These are phyloP conservation scores for Pharmacophagus antenor DNA, from an alignment of 2,888 invertebrate species.

Conservation along the genomic window DNA sequence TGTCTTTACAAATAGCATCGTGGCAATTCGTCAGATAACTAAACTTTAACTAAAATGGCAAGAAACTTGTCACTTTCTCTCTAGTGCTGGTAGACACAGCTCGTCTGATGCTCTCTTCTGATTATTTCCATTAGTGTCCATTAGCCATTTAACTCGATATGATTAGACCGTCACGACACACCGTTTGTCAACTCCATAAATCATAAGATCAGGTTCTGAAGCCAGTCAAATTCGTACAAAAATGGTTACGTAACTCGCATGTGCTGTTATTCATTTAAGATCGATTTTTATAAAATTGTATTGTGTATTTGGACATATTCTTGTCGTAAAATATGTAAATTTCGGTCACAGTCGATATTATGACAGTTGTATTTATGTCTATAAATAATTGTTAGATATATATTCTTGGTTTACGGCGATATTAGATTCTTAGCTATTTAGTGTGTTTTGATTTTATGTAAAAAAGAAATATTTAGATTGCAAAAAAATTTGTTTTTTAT, in stretches of 20 bases:
- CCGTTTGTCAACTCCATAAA: conserved; percentile 64
- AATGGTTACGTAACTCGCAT: conserved; percentile 47
- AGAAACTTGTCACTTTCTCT: conserved; percentile 71
- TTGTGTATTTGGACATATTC: conserved; percentile 13
- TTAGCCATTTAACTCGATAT: conserved; percentile 77
- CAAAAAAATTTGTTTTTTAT: no score
- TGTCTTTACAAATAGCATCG: background rate
- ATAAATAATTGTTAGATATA: background rate
- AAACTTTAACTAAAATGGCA: conserved; percentile 53
- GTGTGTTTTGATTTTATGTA: no score
- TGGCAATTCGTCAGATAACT: conserved; percentile 31
- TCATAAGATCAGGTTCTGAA: conserved; percentile 56
- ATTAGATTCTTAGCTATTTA: background rate
- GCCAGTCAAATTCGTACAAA: conserved; percentile 50
- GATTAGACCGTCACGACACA: conserved; percentile 69
- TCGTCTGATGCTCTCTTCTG: conserved; percentile 69
- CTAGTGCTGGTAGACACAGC: conserved; percentile 52
- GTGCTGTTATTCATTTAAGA: conserved; percentile 32
- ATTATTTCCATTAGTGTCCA: conserved; percentile 78
- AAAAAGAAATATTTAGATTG: no score
- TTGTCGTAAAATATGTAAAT: conserved; percentile 1
- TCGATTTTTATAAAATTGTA: conserved; percentile 20
- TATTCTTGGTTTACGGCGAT: background rate
- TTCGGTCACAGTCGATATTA: conserved; percentile 11
- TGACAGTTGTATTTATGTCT: conserved; percentile 10